A percentile compares a stretch with the other conserved stretches of the same genome.
Evolutionary conservation across 1,140 invertebrate genomes (phyloP).

Genomic region (Zophobas morio): DNA sequence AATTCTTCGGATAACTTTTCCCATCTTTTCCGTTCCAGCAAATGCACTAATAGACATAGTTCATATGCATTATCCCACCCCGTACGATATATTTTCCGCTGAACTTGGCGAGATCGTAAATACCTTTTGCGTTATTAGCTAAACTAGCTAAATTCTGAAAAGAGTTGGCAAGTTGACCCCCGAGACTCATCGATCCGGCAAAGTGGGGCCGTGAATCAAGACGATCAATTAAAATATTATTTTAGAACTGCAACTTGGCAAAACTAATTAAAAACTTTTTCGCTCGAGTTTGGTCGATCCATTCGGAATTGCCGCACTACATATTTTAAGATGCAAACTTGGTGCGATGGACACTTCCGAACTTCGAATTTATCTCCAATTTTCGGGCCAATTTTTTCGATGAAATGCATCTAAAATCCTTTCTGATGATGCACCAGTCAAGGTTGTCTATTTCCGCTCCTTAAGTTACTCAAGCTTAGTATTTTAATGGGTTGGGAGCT

Average conservation of each 20-base stretch:
- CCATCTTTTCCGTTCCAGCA: constrained; percentile 22
- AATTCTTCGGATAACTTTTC: constrained; percentile 3
- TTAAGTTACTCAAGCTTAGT: constrained; percentile 1
- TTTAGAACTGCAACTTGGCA: constrained; percentile 34
- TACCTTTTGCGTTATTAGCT: constrained; percentile 31
- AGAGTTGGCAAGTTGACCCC: constrained; percentile 30
- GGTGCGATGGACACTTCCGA: background rate
- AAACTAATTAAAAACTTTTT: constrained; percentile 37
- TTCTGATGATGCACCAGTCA: background rate
- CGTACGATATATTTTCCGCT: background rate
- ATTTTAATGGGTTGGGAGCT: background rate
- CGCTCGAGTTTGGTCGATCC: constrained; percentile 7
- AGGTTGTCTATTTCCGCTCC: constrained; percentile 17
- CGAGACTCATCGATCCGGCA: constrained; percentile 26
- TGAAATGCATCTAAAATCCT: constrained; percentile 2
- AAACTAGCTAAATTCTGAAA: constrained; percentile 41
- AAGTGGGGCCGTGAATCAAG: constrained; percentile 36
- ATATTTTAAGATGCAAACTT: constrained; percentile 23
- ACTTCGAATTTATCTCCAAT: background rate
- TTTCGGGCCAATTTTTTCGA: background rate
- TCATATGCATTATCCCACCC: constrained; percentile 17
- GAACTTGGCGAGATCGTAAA: constrained; percentile 31
- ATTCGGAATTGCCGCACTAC: constrained; percentile 5
- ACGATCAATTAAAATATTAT: constrained; percentile 41
- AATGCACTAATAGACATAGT: constrained; percentile 15